phyloP scores from a whole-genome alignment of 1,140 invertebrate species.

The Bicyclus anynana region DNA sequence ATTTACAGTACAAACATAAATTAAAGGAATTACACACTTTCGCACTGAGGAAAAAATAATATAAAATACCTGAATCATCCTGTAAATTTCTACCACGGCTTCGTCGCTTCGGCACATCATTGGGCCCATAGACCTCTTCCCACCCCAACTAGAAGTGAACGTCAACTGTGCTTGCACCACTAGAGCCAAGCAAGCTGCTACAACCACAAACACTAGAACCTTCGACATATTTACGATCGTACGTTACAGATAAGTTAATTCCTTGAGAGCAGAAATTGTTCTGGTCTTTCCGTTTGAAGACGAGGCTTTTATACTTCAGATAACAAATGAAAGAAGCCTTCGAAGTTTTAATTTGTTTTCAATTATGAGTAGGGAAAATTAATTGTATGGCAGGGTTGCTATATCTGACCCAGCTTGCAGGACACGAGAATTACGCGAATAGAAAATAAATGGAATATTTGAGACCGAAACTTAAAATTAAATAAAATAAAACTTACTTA shows the following conservation, averaged over 20 bases:
- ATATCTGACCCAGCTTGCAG: background rate
- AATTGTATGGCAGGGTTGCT: background rate
- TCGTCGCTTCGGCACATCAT: background rate
- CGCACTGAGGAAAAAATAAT: background rate
- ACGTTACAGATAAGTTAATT: background rate
- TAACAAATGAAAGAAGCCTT: constrained; percentile 8
- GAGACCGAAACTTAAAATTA: background rate
- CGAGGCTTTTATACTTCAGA: constrained; percentile 6
- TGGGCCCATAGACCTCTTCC: constrained; percentile 39
- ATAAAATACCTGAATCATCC: constrained; percentile 52
- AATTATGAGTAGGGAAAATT: constrained; percentile 8
- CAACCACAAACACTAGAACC: constrained; percentile 35
- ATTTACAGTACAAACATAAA: too few species aligned
- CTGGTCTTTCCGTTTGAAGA: constrained; percentile 10
- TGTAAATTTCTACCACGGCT: constrained; percentile 51
- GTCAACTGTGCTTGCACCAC: constrained; percentile 55
- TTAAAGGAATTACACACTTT: too few species aligned
- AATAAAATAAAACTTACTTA: background rate
- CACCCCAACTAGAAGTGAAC: constrained; percentile 64
- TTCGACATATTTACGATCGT: constrained; percentile 39
- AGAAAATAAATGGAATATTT: background rate
- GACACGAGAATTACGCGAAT: background rate
- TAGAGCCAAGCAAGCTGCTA: constrained; percentile 42
- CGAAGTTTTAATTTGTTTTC: constrained; percentile 12
- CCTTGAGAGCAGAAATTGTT: constrained; percentile 2